Evolutionary conservation across 2,113 vertebrate genomes (phyloP), one percentile per base, ranked within the genome.

Genomic region (Crocuta crocuta): DNA sequence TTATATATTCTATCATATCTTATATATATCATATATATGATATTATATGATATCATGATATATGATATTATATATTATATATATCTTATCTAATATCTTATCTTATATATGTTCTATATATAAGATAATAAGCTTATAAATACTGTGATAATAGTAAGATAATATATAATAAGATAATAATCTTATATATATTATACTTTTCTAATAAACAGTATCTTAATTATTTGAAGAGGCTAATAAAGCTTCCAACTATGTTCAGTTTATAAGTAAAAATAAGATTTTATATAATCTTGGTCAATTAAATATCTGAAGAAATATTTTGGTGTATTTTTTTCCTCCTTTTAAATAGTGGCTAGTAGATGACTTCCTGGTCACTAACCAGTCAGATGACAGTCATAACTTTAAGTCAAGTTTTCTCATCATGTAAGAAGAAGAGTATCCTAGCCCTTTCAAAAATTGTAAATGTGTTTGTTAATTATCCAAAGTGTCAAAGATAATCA

Each of bases 401-500:
- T 97, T 98, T 97, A 94, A 93, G 94, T 63, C 10, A 35, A 88
- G 97, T 98, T 97, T 98, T 98, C 89, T 96, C 68, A 96, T 93
- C 35, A 78, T 86, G 55, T 92, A 92, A 23, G 23, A 97, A 95
- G 96, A 58, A 98, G 24, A 73, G 53, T 96, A 92, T 91, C 17
- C 63, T 85, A 96, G 90, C 26, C 83, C n/a, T 98, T 98, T 98
- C 73, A 98, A 97, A 98, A 94, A 94, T 95, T 39, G 96, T 95
- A 98, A 98, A 65, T 63, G 66, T 71, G 45, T 89, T 58, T 96
- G 50, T 93, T 98, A 98, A 98, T 98, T 98, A 98, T 98, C 88
- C 73, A 98, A 95, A 97, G 96, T 96, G 89, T 98, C 98, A 98
- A 98, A 85, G 97, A 94, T 97, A 98, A 98, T 97, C 23, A 96